Percentiles rank a stretch among this genome's conserved stretches.
Conservation (phyloP, 2,797 vertebrate genomes). For the Falco concolor region DNA sequence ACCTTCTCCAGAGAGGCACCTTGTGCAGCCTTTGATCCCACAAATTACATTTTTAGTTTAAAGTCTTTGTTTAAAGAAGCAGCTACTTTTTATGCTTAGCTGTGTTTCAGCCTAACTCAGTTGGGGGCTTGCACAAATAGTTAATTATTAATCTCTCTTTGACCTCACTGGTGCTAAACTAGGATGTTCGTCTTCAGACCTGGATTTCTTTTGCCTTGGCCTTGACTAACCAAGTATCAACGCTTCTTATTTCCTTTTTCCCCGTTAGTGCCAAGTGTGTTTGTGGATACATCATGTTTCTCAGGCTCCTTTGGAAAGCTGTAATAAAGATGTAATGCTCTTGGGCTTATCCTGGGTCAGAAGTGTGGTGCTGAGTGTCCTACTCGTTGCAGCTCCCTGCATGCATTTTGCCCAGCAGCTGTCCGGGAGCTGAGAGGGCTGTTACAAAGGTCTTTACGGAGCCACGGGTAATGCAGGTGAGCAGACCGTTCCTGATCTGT, state of each 20-base stretch:
- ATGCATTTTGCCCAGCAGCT: neutral
- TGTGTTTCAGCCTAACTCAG: neutral
- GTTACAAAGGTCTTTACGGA: neutral
- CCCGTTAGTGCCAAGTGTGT: neutral
- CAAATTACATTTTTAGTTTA: neutral
- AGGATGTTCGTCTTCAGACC: neutral
- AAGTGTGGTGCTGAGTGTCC: neutral
- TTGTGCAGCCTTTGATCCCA: neutral
- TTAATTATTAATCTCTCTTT: neutral
- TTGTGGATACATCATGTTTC: neutral
- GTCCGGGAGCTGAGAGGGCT: accelerated
- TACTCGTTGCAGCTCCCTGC: accelerated
- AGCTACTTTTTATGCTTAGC: neutral
- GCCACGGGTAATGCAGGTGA: neutral
- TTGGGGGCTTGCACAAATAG: neutral
- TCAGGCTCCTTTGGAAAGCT: neutral
- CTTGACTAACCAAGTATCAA: neutral
- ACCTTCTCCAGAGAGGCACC: neutral
- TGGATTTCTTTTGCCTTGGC: neutral
- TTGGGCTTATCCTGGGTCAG: neutral
- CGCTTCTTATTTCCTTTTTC: neutral
- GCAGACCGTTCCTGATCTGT: neutral
- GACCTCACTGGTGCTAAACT: neutral
- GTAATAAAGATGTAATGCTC: neutral
- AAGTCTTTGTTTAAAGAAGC: neutral